Evolutionary conservation across 2,888 invertebrate genomes (phyloP).

Genomic region (Polia nebulosa): DNA sequence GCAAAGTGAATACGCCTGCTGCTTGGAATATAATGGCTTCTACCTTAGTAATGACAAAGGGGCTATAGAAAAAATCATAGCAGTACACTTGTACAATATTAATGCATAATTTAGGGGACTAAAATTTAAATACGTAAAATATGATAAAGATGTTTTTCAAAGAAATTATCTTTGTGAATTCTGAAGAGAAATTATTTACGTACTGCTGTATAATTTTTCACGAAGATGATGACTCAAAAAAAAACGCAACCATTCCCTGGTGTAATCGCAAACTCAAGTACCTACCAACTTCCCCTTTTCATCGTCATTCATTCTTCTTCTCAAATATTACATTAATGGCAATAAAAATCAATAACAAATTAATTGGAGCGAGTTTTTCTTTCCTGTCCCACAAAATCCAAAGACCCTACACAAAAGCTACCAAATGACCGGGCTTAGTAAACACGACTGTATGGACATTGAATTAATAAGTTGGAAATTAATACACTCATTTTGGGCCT

Average conservation of each 20-base stretch:
- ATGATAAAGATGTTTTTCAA: neutral
- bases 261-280: neutral
- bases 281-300: neutral
- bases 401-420: neutral
- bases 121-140: neutral
- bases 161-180: neutral
- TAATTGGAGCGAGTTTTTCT: conserved; percentile 29
- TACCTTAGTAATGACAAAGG: conserved; percentile 46
- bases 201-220: neutral
- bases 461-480: conserved; percentile 9
- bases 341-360: conserved; percentile 23
- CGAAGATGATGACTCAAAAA: too few relatives aligned
- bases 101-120: neutral
- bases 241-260: too few relatives aligned
- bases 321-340: neutral
- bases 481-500: neutral
- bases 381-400: conserved; percentile 4
- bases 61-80: conserved; percentile 6
- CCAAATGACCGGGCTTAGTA: neutral
- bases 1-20: too few relatives aligned
- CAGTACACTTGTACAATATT: conserved; percentile 21
- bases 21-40: conserved; percentile 22
- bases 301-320: conserved; percentile 1
- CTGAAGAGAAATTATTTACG: neutral
- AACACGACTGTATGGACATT: conserved; percentile 5